Conservation (phyloP, 2,888 invertebrate species). For the Pasiphila rectangulata region DNA sequence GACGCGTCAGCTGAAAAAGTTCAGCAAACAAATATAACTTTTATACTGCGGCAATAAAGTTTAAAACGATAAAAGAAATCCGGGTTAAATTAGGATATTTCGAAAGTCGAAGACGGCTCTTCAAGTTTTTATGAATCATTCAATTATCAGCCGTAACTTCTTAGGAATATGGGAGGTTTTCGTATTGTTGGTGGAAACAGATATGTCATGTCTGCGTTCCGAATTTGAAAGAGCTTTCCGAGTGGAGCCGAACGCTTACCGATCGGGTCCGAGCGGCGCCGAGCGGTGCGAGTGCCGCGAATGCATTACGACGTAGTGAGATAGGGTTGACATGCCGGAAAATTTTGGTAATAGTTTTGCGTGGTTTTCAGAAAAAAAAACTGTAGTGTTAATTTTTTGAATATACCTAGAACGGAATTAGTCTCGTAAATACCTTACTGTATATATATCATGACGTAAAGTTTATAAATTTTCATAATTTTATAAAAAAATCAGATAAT, state of each 20-base stretch:
- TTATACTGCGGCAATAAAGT: conserved; percentile 39
- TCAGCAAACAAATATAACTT: conserved; percentile 40
- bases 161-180: conserved; percentile 37
- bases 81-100: conserved; percentile 73
- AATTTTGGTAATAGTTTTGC: conserved; percentile 38
- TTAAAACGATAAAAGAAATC: conserved; percentile 33
- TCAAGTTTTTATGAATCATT: conserved; percentile 41
- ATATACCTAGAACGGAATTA: no score
- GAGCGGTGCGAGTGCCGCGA: conserved; percentile 71
- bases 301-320: conserved; percentile 71
- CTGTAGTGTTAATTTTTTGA: no score
- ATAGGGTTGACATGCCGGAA: conserved; percentile 59
- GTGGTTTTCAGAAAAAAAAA: no score
- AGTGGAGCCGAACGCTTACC: conserved; percentile 71
- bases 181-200: conserved; percentile 41
- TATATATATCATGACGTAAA: no score
- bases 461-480: no score
- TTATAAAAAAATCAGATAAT: no score
- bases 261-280: conserved; percentile 78
- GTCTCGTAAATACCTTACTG: no score
- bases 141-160: conserved; percentile 37
- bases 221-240: conserved; percentile 76
- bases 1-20: conserved; percentile 74
- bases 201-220: conserved; percentile 70
- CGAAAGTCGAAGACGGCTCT: conserved; percentile 69